Percentiles rank a stretch among this genome's conserved stretches.
Evolutionary conservation across 2,113 vertebrate genomes (phyloP).

Genomic region (Pundamilia nyererei): DNA sequence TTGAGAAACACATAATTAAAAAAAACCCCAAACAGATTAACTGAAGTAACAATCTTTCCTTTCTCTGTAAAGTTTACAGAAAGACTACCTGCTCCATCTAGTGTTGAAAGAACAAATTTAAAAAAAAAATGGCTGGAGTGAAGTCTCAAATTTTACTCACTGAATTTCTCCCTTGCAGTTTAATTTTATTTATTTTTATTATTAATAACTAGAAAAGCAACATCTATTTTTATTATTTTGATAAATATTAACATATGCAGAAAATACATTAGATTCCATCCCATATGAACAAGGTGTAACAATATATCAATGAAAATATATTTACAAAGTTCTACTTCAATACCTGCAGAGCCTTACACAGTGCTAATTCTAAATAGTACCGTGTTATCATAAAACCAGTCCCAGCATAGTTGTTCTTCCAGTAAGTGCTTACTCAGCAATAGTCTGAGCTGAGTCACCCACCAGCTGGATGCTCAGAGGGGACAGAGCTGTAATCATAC

Average conservation of each 20-base stretch:
- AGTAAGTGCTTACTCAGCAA: conserved; percentile 5
- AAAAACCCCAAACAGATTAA: not conserved
- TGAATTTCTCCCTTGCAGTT: not conserved
- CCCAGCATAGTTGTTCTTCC: not conserved
- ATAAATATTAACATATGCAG: not conserved
- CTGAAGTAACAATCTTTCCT: not conserved
- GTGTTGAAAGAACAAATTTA: not conserved
- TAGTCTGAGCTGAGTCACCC: conserved; percentile 18
- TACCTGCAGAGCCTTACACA: not conserved
- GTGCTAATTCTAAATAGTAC: not conserved
- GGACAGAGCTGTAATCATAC: not conserved
- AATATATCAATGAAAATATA: not conserved
- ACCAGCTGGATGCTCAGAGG: conserved; percentile 4
- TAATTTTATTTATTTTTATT: not conserved
- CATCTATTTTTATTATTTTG: not conserved
- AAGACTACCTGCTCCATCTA: conserved; percentile 24
- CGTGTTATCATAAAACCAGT: not conserved
- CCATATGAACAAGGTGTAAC: not conserved
- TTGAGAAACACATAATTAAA: not conserved
- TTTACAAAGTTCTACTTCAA: not conserved
- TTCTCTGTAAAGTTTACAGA: not conserved
- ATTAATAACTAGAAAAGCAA: not conserved
- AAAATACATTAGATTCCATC: not conserved
- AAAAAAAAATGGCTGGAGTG: not conserved
- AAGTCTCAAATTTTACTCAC: not conserved